Evolutionary conservation across 2,888 invertebrate genomes (phyloP), one percentile per base, ranked within the genome.

Genomic region (Eristalis arbustorum): DNA sequence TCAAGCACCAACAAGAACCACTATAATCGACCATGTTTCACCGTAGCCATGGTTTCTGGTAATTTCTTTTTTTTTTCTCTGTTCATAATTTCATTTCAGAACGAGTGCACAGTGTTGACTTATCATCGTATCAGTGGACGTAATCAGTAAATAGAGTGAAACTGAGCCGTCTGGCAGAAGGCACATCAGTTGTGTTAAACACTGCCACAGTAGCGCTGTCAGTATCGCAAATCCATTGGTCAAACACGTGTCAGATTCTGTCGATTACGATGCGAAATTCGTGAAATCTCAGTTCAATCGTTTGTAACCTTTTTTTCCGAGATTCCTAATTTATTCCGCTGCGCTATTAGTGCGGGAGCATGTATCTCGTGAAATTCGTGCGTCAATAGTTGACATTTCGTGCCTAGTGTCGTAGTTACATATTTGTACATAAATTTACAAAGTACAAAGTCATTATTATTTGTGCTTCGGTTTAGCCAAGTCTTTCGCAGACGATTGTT

Each of bases 111-210:
- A 61, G 8, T 66, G 64, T 77, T 74, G 76, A 74, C 69, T 85
- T 69, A 78, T 56, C 22, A 61, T 68, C 49, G 73, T 87, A 87
- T 87, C 87, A 87, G 78, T 79, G 68, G 75, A 59, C 67, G 72
- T 72, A 78, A 87, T 87, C 87, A 87, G 87, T 87, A 87, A 87
- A 87, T 18, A 49, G 18, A n/a, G 18, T 49, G 49, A 49, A 78
- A 79, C 42, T 75, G 71, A 67, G 62, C 64, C 78, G 75, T 71
- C 75, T 79, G 83, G 79, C 87, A 79, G 34, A 68, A 85, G 77
- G 82, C 74, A 62, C 28, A 73, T 34, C 34, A 42, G 42, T 57
- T 42, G 64, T 40, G 31, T 18, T 28, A 56, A 42, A 77, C 56
- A 8, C 49, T 34, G 5, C 56, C 11, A 22, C 49, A n/a, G 40